These are phyloP conservation scores for Tauraco erythrolophus DNA, from an alignment of 2,113 vertebrate species.

Conservation along the genomic window DNA sequence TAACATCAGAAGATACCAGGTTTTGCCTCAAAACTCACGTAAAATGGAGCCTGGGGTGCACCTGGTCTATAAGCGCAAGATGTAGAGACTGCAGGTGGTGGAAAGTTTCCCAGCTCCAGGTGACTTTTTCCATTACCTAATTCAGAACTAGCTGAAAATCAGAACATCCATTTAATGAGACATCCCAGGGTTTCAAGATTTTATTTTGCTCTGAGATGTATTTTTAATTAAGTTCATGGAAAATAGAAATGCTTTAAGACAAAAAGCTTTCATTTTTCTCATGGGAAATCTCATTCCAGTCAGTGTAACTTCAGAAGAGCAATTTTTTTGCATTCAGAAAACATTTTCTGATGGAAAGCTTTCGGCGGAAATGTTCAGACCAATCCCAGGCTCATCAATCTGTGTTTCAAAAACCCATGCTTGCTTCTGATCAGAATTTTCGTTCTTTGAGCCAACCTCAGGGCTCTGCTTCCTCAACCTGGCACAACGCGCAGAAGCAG, in stretches of 20 bases:
- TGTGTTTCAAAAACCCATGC: not conserved
- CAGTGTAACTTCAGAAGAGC: not conserved
- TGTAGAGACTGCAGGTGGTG: not conserved
- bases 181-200: not conserved
- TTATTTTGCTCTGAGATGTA: not conserved
- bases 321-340: not conserved
- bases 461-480: not conserved
- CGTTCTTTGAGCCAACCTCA: not conserved
- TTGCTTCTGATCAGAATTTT: not conserved
- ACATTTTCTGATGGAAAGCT: not conserved
- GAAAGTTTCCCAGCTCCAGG: not conserved
- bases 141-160: not conserved
- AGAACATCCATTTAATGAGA: not conserved
- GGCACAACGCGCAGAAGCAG: fast-evolving
- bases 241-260: not conserved
- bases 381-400: not conserved
- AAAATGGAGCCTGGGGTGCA: not conserved
- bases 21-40: not conserved
- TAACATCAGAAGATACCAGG: not conserved
- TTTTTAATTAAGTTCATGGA: not conserved
- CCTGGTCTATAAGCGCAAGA: not conserved
- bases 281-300: not conserved
- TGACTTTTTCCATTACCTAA: not conserved
- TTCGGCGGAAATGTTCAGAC: not conserved
- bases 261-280: not conserved